A percentile compares a stretch with the other conserved stretches of the same genome.
Evolutionary conservation across 64 coral and sea anemone species (phyloP).

Genomic region (Porites lutea): DNA sequence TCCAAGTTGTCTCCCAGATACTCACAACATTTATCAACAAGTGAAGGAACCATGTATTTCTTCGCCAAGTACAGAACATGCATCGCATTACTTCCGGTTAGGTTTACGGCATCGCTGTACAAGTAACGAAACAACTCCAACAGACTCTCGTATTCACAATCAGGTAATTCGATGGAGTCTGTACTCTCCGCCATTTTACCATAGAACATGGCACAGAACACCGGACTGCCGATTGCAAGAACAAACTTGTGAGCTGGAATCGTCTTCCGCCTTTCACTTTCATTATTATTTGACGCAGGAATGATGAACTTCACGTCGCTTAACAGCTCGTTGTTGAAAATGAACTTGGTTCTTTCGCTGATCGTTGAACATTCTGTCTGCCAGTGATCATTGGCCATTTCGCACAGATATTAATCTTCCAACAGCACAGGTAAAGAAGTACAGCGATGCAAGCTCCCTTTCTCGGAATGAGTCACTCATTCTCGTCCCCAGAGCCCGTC

Average conservation of each 20-base stretch:
- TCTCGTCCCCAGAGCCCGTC: too few species aligned
- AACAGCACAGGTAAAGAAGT: too few species aligned
- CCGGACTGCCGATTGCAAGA: conserved; percentile 40
- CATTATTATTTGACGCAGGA: not conserved
- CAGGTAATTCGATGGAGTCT: not conserved
- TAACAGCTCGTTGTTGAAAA: conserved; percentile 36
- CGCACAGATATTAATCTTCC: too few species aligned
- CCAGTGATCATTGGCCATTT: not conserved
- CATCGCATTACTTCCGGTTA: not conserved
- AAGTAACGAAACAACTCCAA: not conserved
- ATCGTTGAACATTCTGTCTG: not conserved
- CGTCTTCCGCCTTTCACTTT: not conserved
- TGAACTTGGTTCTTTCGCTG: conserved; percentile 1
- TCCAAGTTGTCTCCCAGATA: not conserved
- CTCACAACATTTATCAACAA: not conserved
- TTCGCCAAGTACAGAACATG: not conserved
- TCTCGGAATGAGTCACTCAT: too few species aligned
- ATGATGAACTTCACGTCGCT: conserved; percentile 35
- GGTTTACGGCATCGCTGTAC: not conserved
- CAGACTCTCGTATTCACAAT: not conserved
- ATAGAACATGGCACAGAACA: conserved; percentile 40
- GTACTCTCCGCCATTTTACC: not conserved
- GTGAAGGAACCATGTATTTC: not conserved
- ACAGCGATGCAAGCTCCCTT: too few species aligned
- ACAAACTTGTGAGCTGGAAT: conserved; percentile 51